Evolutionary conservation across 2,797 vertebrate genomes (phyloP), one percentile per base, ranked within the genome.

Genomic region (Choloepus didactylus): DNA sequence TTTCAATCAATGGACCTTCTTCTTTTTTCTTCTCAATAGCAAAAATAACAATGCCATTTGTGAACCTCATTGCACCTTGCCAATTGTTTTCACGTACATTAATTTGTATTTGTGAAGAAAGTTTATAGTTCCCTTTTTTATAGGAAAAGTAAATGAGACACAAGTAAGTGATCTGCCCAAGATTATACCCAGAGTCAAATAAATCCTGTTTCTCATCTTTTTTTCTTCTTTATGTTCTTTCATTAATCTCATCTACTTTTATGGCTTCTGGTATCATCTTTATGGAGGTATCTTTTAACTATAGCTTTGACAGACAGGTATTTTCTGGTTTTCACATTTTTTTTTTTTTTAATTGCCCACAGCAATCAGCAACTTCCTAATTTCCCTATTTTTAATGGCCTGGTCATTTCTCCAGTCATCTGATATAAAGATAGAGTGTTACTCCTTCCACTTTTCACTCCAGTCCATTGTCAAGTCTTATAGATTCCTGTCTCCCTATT

Each of bases 81-180:
- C 31, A 49, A 25, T n/a, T 60, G 31, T n/a, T 83, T 91, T 83
- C 60, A 67, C 21, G 70, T 25, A 35, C 3, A 16, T 81, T 87
- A 12, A 64, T 70, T 83, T 75, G 56, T 18, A 44, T 89, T 44
- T 96, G 54, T 87, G 79, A 93, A 59, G 9, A 76, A 89, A 83
- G 14, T 16, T 91, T 75, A 49, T n/a, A 23, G 59, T 64, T 49
- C 29, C 9, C 38, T 25, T 89, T 79, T 87, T 88, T 41, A 76
- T 2, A 44, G 11, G 62, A 59, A 18, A 79, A 25, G 38, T 70
- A 84, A 89, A 82, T 14, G 35, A 88, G 66, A 60, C 51, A 70
- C 1, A 44, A 1, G 7, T 59, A 35, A 90, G 11, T 29, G 16
- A 87, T 72, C 21, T 79, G 19, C 16, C 16, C 16, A 9, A 69